Conservation (phyloP, 2,888 invertebrate genomes). For the Eubasilissa splendida region DNA sequence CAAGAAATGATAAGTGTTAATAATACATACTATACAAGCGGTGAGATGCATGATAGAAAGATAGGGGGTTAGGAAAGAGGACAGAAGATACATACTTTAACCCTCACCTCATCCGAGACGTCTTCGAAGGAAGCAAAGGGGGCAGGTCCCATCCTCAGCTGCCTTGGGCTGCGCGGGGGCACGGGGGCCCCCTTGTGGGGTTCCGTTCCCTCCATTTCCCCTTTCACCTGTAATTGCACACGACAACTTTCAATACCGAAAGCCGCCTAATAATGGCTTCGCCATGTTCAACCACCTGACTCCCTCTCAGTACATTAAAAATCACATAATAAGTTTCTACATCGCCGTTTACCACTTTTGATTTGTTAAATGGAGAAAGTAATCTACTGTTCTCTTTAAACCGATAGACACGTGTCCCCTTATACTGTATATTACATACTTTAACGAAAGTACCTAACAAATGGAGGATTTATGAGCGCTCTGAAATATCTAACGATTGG, state of each 20-base stretch:
- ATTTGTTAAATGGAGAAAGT: too few relatives aligned
- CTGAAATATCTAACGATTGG: too few relatives aligned
- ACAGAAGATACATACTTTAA: slow-evolving; percentile 72
- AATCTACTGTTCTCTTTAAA: too few relatives aligned
- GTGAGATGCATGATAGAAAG: slow-evolving; percentile 60
- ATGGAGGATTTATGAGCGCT: too few relatives aligned
- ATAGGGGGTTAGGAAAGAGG: slow-evolving; percentile 60
- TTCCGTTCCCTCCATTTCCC: slow-evolving; percentile 11
- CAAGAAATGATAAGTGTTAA: too few relatives aligned
- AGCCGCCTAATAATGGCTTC: slow-evolving; percentile 20
- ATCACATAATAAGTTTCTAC: too few relatives aligned
- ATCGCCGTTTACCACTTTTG: too few relatives aligned
- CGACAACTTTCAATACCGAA: slow-evolving; percentile 9
- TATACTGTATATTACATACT: too few relatives aligned
- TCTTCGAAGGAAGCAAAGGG: slow-evolving; percentile 96
- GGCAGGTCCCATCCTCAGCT: slow-evolving; percentile 91
- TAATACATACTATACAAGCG: slow-evolving; percentile 13
- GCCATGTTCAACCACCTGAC: slow-evolving; percentile 14
- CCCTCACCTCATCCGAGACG: slow-evolving; percentile 85
- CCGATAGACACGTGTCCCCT: too few relatives aligned
- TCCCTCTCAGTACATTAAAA: too few relatives aligned
- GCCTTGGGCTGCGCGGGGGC: slow-evolving; percentile 61
- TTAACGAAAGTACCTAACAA: too few relatives aligned
- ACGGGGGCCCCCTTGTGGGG: slow-evolving; percentile 23
- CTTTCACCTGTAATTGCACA: slow-evolving; percentile 42